Conservation (phyloP, 2,888 invertebrate genomes). For the Meteorus cinctellus region DNA sequence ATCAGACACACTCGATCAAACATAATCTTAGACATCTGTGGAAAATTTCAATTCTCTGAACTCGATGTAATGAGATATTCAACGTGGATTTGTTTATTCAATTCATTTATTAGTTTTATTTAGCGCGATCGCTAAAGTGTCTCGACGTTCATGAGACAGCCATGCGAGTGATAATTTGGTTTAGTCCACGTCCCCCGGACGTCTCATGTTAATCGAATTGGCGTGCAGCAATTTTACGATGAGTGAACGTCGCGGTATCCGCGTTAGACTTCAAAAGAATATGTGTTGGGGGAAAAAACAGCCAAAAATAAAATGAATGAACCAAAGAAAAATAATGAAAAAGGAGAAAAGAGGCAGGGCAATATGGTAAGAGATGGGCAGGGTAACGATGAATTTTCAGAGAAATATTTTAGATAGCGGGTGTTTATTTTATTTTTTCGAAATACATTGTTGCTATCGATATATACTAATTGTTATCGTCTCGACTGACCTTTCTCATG, state of each 20-base stretch:
- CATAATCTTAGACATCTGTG: too few species aligned
- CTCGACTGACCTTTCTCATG: not conserved
- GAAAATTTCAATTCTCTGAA: too few species aligned
- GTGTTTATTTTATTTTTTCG: constrained; percentile 38
- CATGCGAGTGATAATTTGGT: constrained; percentile 31
- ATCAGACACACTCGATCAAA: too few species aligned
- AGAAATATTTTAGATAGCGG: not conserved
- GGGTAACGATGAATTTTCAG: not conserved
- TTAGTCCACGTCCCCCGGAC: constrained; percentile 23
- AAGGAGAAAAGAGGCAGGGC: constrained; percentile 11
- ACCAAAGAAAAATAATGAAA: constrained; percentile 27
- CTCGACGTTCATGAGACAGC: constrained; percentile 34
- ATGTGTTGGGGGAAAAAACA: constrained; percentile 29
- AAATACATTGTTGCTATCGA: constrained; percentile 46
- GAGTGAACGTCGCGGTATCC: constrained; percentile 40
- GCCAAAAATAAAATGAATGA: constrained; percentile 1
- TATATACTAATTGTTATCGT: constrained; percentile 50
- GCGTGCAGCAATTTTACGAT: constrained; percentile 30
- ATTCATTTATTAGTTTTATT: constrained; percentile 1
- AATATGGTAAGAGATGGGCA: too few species aligned
- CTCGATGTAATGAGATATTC: too few species aligned
- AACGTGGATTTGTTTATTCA: too few species aligned
- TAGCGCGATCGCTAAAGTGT: not conserved
- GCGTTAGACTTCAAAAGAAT: constrained; percentile 37
- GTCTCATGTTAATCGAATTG: constrained; percentile 25